Base-by-base conservation (phyloP, 2,888 invertebrate species). In the Acleris laterana region DNA sequence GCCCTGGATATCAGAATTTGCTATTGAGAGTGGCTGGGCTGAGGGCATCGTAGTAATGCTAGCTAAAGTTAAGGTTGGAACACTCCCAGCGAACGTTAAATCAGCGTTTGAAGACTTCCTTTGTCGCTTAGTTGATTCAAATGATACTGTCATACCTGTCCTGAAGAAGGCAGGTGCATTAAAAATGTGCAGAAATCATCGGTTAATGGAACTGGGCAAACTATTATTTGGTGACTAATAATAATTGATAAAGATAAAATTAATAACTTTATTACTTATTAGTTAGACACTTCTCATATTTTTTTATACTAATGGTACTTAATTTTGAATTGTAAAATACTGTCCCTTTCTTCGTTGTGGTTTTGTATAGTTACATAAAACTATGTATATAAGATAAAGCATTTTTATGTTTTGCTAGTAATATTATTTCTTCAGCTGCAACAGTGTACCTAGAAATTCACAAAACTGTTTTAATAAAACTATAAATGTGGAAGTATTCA, bases 21-120 rank as follows among this genome's bases (percentile, higher is more conserved):
- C 97, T 5, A 95, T 98, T 68, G 98, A 98, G 78, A 97, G 97
- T 82, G 98, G 98, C n/a, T 98, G 98, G 97, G 96, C 97, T 4
- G 96, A 97, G 81, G 98, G 97, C 13, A 97, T 98, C 63, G 94
- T 97, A 60, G 95, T 96, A 77, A 96, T 96, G 74, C 92, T 98
- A 72, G 95, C 95, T 70, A 96, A 97, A 88, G 97, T 98, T 0
- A 96, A 96, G 88, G 94, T 96, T 74, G 97, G 97, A 61, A 95
- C 96, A 2, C 89, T 98, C 57, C 96, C 96, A 44, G 95, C 96
- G 0, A 97, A 97, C 84, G 96, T 97, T 0, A 97, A 97, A 80
- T 96, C 96, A 28, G 98, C 98, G 32, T 98, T 96, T 89, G 98
- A 98, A 88, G 98, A 98, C 88, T 96, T 98, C 84, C 91, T 98